These are phyloP conservation scores for Sisor rabdophorus DNA, from an alignment of 2,113 vertebrate species.

Conservation along the genomic window DNA sequence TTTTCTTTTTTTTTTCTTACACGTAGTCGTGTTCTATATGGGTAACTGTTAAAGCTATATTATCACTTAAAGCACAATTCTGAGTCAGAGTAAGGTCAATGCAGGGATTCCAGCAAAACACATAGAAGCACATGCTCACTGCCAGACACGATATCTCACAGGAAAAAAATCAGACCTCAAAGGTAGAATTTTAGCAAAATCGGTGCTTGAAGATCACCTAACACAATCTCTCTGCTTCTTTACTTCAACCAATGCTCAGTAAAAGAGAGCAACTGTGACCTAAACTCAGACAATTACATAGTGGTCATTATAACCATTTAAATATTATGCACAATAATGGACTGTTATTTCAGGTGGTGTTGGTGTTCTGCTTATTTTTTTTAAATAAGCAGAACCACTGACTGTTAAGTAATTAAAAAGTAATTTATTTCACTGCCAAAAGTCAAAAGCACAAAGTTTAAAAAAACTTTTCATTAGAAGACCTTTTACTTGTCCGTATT, in stretches of 20 bases:
- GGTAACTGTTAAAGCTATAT: conserved; percentile 8
- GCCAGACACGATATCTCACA: conserved; percentile 34
- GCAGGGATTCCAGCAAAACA: conserved; percentile 53
- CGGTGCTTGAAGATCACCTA: conserved; percentile 29
- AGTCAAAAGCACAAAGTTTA: conserved; percentile 19
- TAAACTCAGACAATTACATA: conserved; percentile 30
- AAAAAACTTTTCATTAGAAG: background rate
- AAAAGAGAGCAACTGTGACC: conserved; percentile 30
- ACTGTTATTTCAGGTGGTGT: conserved; percentile 43
- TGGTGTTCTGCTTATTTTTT: conserved; percentile 32
- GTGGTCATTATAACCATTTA: conserved; percentile 20
- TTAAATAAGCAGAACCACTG: conserved; percentile 22
- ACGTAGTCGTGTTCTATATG: background rate
- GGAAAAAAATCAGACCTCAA: conserved; percentile 12
- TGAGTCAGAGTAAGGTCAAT: conserved; percentile 36
- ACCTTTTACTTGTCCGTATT: background rate
- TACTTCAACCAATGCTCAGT: conserved; percentile 2
- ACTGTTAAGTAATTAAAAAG: conserved; percentile 24
- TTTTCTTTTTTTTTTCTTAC: background rate
- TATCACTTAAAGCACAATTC: conserved; percentile 25
- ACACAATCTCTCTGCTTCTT: conserved; percentile 25
- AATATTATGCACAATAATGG: conserved; percentile 27
- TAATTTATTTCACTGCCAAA: conserved; percentile 24
- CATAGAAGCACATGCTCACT: conserved; percentile 55
- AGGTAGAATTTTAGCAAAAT: conserved; percentile 33